Conservation (phyloP, 2,113 vertebrate species). For the Cyrtonyx montezumae region DNA sequence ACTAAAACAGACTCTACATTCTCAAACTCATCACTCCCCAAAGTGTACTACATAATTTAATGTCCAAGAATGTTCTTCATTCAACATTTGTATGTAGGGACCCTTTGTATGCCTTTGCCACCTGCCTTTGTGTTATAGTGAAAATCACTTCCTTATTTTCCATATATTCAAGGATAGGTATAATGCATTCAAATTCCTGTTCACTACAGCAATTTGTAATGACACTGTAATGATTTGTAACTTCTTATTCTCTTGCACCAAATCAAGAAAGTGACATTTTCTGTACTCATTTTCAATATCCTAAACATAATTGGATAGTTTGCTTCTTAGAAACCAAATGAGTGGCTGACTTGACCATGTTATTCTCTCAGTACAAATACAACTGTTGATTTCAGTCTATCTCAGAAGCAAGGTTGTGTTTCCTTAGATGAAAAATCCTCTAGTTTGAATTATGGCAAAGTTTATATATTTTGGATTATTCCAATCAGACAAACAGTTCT, state of each 20-base stretch:
- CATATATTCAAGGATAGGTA: neutral
- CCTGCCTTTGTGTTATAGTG: rapidly evolving
- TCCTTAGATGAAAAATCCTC: neutral
- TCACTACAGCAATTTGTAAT: neutral
- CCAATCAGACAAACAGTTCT: neutral
- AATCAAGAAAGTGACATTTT: neutral
- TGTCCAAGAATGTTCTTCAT: neutral
- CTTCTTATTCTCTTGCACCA: neutral
- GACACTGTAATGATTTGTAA: neutral
- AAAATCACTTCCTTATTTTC: neutral
- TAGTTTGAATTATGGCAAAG: neutral
- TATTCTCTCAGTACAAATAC: neutral
- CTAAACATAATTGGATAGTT: neutral
- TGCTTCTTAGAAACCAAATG: neutral
- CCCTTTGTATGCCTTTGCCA: neutral
- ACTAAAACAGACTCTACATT: neutral
- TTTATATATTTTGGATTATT: neutral
- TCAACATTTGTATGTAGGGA: neutral
- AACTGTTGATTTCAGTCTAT: neutral
- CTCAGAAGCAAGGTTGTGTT: neutral
- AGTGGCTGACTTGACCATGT: neutral
- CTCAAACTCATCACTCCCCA: neutral
- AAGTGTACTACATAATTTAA: neutral
- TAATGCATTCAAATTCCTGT: neutral
- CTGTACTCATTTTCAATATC: neutral